These are phyloP conservation scores for Rhagologus leucostigma DNA, from an alignment of 2,113 vertebrate species.

Conservation along the genomic window DNA sequence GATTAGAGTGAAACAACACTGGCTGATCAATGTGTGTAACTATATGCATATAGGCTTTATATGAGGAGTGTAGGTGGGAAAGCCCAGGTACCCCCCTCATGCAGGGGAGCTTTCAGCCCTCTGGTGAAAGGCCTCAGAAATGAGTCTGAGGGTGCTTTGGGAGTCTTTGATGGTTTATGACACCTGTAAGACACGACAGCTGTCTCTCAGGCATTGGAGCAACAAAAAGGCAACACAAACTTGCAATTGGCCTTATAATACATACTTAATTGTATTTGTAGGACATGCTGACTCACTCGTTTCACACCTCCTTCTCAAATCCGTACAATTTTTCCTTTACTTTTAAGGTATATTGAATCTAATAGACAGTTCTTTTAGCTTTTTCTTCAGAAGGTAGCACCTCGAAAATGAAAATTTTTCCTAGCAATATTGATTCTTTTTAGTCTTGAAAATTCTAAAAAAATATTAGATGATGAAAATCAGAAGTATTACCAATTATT, in stretches of 20 bases:
- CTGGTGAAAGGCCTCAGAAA: background rate
- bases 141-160: background rate
- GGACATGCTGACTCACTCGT: background rate
- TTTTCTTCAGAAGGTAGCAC: background rate
- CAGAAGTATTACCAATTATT: background rate
- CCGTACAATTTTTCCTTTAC: background rate
- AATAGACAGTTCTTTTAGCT: background rate
- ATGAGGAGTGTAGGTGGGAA: background rate
- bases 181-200: background rate
- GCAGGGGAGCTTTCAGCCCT: background rate
- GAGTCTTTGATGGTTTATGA: background rate
- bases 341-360: background rate
- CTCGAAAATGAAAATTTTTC: background rate
- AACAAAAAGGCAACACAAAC: background rate
- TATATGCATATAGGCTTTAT: background rate
- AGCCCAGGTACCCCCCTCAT: accelerated
- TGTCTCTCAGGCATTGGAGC: background rate
- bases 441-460: background rate
- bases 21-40: background rate
- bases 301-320: background rate
- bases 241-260: background rate
- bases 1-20: background rate
- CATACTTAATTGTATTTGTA: background rate
- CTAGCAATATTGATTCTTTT: background rate
- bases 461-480: background rate